Conservation (phyloP, 2,888 invertebrate species). For the Adineta ricciae region DNA sequence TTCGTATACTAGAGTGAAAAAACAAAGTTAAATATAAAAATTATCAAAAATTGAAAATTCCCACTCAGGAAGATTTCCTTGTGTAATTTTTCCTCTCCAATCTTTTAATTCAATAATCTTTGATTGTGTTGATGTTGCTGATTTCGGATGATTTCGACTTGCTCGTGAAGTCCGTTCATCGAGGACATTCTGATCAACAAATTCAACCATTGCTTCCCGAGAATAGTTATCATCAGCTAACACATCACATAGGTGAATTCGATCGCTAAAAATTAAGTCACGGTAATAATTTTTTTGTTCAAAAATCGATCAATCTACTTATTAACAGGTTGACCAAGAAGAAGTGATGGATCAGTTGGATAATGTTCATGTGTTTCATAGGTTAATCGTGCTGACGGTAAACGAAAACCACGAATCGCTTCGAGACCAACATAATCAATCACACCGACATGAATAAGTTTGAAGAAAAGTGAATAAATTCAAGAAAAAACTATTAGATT, state of each 20-base stretch:
- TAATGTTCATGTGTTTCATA: neutral
- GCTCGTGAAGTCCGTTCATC: neutral
- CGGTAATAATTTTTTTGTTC: too few relatives aligned
- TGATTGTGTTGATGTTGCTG: neutral
- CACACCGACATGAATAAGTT: neutral
- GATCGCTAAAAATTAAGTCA: neutral
- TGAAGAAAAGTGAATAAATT: neutral
- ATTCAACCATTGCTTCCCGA: neutral
- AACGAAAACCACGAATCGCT: slow-evolving; percentile 16
- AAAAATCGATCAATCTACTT: neutral
- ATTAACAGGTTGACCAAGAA: neutral
- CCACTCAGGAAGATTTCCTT: neutral
- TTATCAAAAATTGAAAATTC: neutral
- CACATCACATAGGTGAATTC: neutral
- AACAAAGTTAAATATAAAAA: too few relatives aligned
- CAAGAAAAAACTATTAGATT: neutral
- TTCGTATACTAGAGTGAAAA: neutral
- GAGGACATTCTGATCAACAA: neutral
- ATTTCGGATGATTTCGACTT: neutral
- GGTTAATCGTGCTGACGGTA: neutral
- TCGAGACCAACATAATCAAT: slow-evolving; percentile 9
- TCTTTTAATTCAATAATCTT: neutral
- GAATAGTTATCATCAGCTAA: neutral
- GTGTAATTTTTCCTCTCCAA: slow-evolving; percentile 20
- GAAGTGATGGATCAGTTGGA: neutral